phyloP scores from a whole-genome alignment of 2,113 vertebrate species.

The Andinoacara biseriatus region DNA sequence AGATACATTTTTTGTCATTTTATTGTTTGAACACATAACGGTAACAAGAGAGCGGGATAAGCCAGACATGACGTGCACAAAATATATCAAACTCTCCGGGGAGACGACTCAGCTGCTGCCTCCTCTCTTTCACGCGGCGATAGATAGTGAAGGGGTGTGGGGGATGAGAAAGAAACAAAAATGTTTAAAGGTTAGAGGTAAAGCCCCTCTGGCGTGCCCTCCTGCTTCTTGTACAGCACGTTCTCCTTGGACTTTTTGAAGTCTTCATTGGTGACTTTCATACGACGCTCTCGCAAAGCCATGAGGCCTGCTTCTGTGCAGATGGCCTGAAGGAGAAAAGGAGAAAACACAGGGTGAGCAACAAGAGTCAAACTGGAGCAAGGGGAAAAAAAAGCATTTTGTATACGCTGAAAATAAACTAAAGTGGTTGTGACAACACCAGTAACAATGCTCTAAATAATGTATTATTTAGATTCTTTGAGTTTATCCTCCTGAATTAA shows the following conservation, averaged over 20 bases:
- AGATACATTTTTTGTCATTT: constrained; percentile 47
- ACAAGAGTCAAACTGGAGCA: neutral
- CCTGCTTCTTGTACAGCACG: constrained; percentile 98
- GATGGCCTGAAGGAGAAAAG: constrained; percentile 86
- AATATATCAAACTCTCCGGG: constrained; percentile 73
- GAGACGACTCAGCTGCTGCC: constrained; percentile 21
- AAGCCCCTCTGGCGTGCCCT: constrained; percentile 95
- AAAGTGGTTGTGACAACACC: neutral
- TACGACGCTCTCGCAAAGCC: constrained; percentile 93
- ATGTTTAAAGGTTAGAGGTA: constrained; percentile 73
- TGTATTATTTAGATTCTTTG: rapidly evolving
- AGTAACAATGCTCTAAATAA: neutral
- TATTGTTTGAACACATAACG: constrained; percentile 54
- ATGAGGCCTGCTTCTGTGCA: constrained; percentile 98
- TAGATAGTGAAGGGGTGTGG: constrained; percentile 7
- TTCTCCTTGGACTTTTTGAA: constrained; percentile 99
- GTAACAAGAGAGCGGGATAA: constrained; percentile 50
- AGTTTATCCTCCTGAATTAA: neutral
- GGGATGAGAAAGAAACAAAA: neutral
- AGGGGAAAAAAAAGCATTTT: neutral
- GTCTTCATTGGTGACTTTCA: constrained; percentile 99
- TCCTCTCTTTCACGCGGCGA: constrained; percentile 38
- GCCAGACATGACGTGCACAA: constrained; percentile 69
- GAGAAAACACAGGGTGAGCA: neutral
- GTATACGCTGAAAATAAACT: neutral